phyloP scores from a whole-genome alignment of 2,888 invertebrate genomes.

The Rambutsinella grinnellia region DNA sequence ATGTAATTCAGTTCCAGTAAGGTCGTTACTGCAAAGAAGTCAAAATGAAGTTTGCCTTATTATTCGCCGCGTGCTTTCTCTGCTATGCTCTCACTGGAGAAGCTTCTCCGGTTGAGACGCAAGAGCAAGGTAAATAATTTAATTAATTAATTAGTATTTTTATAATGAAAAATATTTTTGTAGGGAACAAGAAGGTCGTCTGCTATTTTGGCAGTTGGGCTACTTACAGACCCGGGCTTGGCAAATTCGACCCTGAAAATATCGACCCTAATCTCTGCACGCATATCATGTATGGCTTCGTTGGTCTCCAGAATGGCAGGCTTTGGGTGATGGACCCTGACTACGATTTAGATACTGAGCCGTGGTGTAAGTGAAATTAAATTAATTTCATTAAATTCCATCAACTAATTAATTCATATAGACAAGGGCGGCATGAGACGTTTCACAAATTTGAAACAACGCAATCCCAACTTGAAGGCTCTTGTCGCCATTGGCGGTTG shows the following conservation, averaged over 20 bases:
- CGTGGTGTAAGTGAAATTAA: too few relatives aligned
- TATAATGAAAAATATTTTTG: too few relatives aligned
- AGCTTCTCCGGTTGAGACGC: too few relatives aligned
- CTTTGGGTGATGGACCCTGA: conserved; percentile 68
- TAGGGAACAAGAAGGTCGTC: conserved; percentile 75
- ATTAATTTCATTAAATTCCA: too few relatives aligned
- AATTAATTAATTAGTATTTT: too few relatives aligned
- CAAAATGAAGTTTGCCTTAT: too few relatives aligned
- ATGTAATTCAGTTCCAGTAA: too few relatives aligned
- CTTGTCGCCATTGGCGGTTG: conserved; percentile 69
- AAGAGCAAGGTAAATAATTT: too few relatives aligned
- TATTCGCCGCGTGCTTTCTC: too few relatives aligned
- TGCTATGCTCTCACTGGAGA: too few relatives aligned
- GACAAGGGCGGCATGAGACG: conserved; percentile 68
- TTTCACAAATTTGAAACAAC: conserved; percentile 68
- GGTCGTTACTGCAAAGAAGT: too few relatives aligned
- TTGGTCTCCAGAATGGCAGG: conserved; percentile 76
- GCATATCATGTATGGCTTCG: conserved; percentile 77
- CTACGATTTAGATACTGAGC: conserved; percentile 75
- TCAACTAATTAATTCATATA: too few relatives aligned
- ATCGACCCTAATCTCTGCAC: conserved; percentile 67
- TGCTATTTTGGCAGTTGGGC: conserved; percentile 87
- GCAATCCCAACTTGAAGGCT: conserved; percentile 68
- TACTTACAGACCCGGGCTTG: conserved; percentile 76
- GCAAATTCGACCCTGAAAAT: conserved; percentile 75